Base-by-base conservation (phyloP, 2,113 vertebrate species). In the Ancistrus triradiatus region DNA sequence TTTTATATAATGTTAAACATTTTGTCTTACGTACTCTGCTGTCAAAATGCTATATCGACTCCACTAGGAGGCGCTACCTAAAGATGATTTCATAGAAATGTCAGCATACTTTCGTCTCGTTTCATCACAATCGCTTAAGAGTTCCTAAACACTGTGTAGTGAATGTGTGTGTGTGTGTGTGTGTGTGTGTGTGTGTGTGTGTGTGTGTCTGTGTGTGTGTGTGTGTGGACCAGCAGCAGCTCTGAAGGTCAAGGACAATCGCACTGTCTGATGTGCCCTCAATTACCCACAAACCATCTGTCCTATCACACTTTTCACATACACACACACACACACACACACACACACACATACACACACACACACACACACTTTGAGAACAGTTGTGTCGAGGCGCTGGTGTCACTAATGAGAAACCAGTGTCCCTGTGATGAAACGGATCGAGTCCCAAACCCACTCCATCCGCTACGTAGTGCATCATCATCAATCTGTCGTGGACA, bases 231-330 rank as follows among this genome's bases (percentile, higher is more conserved):
- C 53, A 38, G 38, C 62, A 71, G 67, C 59, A 70, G 44, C 57
- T 57, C 66, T 77, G 79, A 83, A 84, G 80, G 81, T 84, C 79
- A 81, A 82, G 83, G 75, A 72, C 74, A 60, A 63, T 59, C 53
- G 46, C 50, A 50, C 62, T 60, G 65, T 74, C 59, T 71, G 53
- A 60, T 65, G 63, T 51, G 38, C 67, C 65, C 70, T 68, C 78
- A 63, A 68, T 79, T 77, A 79, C 74, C 73, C 74, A 76, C 71
- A 57, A 58, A 65, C 75, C 78, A 81, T 82, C 78, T 83, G 77
- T 77, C 76, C 55, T 47, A 35, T 59, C 33, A 42, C 46, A 13
- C 35, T 33, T 11, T 22, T 25, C 21, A 33, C 28, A 40, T 40
- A 14, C 19, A 38, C 46, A 48, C 22, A 51, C 48, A 51, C n/a